phyloP scores from a whole-genome alignment of 2,113 vertebrate species.

The Sisor rabdophorus region DNA sequence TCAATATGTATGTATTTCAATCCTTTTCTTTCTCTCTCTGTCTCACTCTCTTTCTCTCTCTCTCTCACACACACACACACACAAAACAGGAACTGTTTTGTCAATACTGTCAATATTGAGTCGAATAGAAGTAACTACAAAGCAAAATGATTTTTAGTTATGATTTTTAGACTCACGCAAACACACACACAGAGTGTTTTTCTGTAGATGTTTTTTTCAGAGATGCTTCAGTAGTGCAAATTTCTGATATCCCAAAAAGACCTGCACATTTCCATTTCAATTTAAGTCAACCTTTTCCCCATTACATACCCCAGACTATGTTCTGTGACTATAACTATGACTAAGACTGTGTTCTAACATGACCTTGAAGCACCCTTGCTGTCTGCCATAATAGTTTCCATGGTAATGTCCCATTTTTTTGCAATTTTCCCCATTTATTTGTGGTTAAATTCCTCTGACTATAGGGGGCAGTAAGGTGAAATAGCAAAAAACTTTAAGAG shows the following conservation, averaged over 20 bases:
- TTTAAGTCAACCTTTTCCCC: background rate
- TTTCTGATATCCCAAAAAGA: background rate
- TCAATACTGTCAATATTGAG: too few relatives aligned
- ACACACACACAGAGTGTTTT: background rate
- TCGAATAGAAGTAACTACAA: too few relatives aligned
- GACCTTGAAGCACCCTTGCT: constrained; percentile 33
- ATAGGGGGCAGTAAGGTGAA: constrained; percentile 22
- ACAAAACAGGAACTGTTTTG: too few relatives aligned
- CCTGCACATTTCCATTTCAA: constrained; percentile 6
- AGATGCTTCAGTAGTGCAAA: too few relatives aligned
- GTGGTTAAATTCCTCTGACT: constrained; percentile 3
- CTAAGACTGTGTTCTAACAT: constrained; percentile 12
- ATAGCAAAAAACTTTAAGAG: too few relatives aligned
- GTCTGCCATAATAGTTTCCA: constrained; percentile 29
- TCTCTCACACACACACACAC: too few relatives aligned
- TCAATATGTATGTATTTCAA: too few relatives aligned
- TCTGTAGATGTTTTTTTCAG: background rate
- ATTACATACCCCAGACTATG: constrained; percentile 17
- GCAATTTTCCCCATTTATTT: background rate
- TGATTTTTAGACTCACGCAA: background rate
- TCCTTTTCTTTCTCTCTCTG: too few relatives aligned
- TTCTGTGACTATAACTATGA: too few relatives aligned
- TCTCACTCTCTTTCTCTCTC: background rate
- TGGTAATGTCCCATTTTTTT: constrained; percentile 31
- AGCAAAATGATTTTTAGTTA: too few relatives aligned